Base-by-base conservation (phyloP, 2,113 vertebrate genomes). In the Epinephelus cyanopodus region DNA sequence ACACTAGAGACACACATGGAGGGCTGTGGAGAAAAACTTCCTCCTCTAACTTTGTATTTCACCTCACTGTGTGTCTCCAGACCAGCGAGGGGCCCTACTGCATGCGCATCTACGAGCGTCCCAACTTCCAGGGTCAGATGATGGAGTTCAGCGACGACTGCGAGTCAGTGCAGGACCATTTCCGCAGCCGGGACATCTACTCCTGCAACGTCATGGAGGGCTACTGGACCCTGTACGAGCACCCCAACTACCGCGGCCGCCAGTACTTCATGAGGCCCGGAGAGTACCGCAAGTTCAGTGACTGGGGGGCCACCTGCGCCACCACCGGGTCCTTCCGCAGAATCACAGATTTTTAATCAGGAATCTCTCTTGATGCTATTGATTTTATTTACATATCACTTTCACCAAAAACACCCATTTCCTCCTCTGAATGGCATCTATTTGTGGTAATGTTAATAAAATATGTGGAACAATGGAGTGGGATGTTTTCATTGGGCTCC, bases 51-150 rank as follows among this genome's bases (percentile, higher is more conserved):
- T 10, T 18, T 37, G 3, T 2, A 12, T 39, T 64, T 53, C 0
- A 0, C 10, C 18, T 6, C 17, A 8, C 48, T 15, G 19, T 23
- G 0, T n/a, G 3, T 14, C 25, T 85, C 47, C 87, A 94, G 93
- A 84, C 91, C 76, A 92, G 89, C 23, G 92, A 89, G 64, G 93
- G 92, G 13, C 86, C 94, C 1, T 93, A 93, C 77, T 53, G 82
- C 73, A 90, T 96, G 25, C 83, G 92, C 45, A 90, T 95, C 84
- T 95, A 93, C 0, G 89, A 95, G 61, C 80, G 88, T 1, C 93
- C 95, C 50, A 90, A 94, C 75, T 92, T 93, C 42, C 72, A 95
- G 84, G 95, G 95, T 48, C 94, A 93, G 86, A 95, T 93, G 92
- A 89, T 90, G 56, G 95, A 95, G 83, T 90, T 95, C 85, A 92